Percentiles rank a stretch among this genome's conserved stretches.
Evolutionary conservation across 2,888 invertebrate genomes (phyloP).

Genomic region (Mechanitis mazaeus): DNA sequence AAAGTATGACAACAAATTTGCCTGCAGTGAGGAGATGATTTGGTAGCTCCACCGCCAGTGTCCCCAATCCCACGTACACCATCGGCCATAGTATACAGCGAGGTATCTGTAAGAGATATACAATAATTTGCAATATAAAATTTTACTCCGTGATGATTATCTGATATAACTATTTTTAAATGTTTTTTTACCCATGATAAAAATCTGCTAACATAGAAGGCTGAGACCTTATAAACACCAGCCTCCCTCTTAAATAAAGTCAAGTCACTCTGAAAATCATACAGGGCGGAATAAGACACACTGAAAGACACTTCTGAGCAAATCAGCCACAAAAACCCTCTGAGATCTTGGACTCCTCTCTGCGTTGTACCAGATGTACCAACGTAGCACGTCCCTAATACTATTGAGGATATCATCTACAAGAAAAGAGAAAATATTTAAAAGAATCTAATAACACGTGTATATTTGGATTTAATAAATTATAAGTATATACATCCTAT

Average conservation of each 20-base stretch:
- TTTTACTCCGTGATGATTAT: no score
- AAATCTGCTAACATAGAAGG: slow-evolving; percentile 59
- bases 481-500: no score
- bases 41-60: slow-evolving; percentile 53
- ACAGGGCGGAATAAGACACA: slow-evolving; percentile 64
- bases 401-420: slow-evolving; percentile 60
- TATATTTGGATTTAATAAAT: no score
- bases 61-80: slow-evolving; percentile 46
- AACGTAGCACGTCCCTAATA: slow-evolving; percentile 59
- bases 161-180: not conserved
- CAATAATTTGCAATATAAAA: no score
- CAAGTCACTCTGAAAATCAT: slow-evolving; percentile 59
- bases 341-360: slow-evolving; percentile 62
- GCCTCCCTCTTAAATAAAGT: slow-evolving; percentile 63
- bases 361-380: slow-evolving; percentile 65
- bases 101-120: slow-evolving; percentile 45
- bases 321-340: slow-evolving; percentile 69
- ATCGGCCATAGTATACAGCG: slow-evolving; percentile 60
- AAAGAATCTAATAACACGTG: no score
- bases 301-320: slow-evolving; percentile 70
- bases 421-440: slow-evolving; percentile 15
- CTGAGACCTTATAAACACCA: slow-evolving; percentile 60
- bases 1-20: slow-evolving; percentile 45
- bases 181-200: slow-evolving; percentile 48
- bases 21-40: slow-evolving; percentile 49